Evolutionary conservation across 1,140 invertebrate genomes (phyloP).

Genomic region (Argopecten irradians): DNA sequence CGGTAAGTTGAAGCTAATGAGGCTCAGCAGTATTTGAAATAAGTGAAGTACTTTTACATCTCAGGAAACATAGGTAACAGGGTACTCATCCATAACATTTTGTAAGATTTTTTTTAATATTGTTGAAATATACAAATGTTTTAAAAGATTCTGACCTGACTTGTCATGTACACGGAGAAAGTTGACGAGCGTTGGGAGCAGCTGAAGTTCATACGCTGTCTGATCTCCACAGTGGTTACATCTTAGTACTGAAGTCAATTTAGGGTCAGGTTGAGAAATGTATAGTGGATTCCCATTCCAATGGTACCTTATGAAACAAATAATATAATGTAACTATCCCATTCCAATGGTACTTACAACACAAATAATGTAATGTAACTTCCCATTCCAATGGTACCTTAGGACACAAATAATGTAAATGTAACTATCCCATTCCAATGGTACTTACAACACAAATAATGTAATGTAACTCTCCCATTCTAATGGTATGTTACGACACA

Average conservation of each 20-base stretch:
- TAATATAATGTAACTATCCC: no score
- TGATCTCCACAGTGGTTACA: slow-evolving; percentile 81
- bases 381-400: slow-evolving; percentile 61
- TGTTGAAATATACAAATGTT: no score
- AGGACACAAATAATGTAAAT: no score
- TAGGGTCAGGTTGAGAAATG: slow-evolving; percentile 33
- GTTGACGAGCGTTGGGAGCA: slow-evolving; percentile 87
- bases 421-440: no score
- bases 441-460: no score
- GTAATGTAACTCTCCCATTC: slow-evolving; percentile 54
- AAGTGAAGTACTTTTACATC: neutral
- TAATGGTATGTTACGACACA: slow-evolving; percentile 63
- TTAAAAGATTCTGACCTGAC: slow-evolving; percentile 40
- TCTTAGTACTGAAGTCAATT: neutral
- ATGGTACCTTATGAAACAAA: slow-evolving; percentile 54
- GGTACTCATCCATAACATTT: neutral
- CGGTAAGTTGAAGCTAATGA: neutral
- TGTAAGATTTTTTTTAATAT: neutral
- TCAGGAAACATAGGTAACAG: neutral
- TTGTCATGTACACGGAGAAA: slow-evolving; percentile 80
- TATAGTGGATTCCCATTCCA: slow-evolving; percentile 57
- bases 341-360: no score
- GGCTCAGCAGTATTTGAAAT: neutral
- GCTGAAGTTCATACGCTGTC: slow-evolving; percentile 87
- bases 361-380: slow-evolving; percentile 53